phyloP scores from a whole-genome alignment of 2,888 invertebrate species.

The Harpagoxenus sublaevis region DNA sequence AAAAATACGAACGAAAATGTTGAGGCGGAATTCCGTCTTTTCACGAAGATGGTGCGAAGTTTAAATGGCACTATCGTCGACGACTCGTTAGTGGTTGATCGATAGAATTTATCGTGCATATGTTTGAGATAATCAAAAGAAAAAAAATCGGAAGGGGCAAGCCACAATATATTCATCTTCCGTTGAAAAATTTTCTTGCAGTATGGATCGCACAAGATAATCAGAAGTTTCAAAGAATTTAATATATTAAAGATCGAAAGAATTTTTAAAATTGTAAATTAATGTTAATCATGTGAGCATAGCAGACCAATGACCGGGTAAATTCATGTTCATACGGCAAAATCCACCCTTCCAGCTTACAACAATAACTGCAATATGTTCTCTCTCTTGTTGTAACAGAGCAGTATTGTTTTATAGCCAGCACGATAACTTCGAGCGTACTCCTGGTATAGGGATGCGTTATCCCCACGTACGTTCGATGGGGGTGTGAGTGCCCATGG shows the following conservation, averaged over 20 bases:
- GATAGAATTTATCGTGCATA: neutral
- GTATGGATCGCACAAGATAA: neutral
- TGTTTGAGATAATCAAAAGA: neutral
- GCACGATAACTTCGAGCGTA: constrained; percentile 77
- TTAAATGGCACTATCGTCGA: constrained; percentile 15
- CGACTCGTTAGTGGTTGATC: constrained; percentile 16
- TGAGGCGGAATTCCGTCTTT: constrained; percentile 33
- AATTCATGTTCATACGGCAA: constrained; percentile 6
- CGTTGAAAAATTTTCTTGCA: neutral
- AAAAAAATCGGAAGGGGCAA: neutral
- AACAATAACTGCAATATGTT: constrained; percentile 83
- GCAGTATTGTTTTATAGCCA: constrained; percentile 84
- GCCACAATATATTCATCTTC: neutral
- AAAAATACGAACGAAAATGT: constrained; percentile 44
- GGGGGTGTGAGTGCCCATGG: constrained; percentile 68
- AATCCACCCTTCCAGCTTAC: constrained; percentile 65
- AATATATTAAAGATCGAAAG: neutral
- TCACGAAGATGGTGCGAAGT: neutral
- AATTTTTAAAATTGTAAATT: neutral
- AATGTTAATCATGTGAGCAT: neutral
- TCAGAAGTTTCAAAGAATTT: neutral
- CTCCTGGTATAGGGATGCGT: constrained; percentile 68
- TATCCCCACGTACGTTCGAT: constrained; percentile 68
- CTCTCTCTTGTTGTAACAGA: constrained; percentile 73
- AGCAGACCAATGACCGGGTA: neutral